Conservation (phyloP, 2,113 vertebrate genomes). For the Sinosuthora webbiana region DNA sequence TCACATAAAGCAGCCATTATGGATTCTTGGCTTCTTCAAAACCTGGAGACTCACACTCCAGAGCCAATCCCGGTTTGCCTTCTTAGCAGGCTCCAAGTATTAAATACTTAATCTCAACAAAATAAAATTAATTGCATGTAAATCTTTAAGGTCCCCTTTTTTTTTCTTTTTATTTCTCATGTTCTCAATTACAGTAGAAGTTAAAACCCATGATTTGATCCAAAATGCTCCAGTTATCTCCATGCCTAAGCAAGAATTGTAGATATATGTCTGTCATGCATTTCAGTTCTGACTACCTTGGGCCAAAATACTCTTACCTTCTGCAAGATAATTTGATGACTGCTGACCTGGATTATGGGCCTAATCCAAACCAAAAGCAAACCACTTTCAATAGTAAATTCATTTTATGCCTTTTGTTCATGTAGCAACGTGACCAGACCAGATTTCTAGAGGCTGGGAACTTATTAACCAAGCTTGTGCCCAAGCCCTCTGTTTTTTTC, state of each 20-base stretch:
- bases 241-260: background rate
- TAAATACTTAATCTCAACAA: background rate
- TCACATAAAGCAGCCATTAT: background rate
- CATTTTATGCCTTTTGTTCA: background rate
- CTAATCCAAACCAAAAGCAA: slow-evolving; percentile 31
- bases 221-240: background rate
- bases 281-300: background rate
- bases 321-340: background rate
- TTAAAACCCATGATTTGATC: background rate
- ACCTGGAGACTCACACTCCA: background rate
- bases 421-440: background rate
- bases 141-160: background rate
- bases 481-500: background rate
- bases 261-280: background rate
- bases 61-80: background rate
- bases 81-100: background rate
- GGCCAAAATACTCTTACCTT: background rate
- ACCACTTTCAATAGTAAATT: background rate
- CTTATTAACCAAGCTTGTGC: slow-evolving; percentile 5
- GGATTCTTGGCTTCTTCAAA: background rate
- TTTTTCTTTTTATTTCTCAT: background rate
- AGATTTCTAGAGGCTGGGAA: slow-evolving; percentile 16
- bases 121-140: background rate
- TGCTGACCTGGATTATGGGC: slow-evolving; percentile 32
- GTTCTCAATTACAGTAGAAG: background rate